Conservation (phyloP, 2,888 invertebrate genomes). For the Eledona agricola region DNA sequence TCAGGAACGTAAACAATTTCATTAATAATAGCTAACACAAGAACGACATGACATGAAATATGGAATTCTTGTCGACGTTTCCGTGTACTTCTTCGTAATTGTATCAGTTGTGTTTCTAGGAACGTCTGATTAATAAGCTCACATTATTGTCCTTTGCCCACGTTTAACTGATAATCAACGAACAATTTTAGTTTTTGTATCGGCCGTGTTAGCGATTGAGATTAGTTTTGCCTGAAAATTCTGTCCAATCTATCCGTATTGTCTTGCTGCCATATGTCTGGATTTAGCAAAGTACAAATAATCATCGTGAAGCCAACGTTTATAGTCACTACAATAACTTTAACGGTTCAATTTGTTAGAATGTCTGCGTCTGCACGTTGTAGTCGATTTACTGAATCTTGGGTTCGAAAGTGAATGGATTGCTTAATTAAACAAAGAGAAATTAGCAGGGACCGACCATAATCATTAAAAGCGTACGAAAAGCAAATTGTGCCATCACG, state of each 20-base stretch:
- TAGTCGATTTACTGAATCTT: conserved; percentile 18
- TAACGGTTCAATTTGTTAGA: conserved; percentile 51
- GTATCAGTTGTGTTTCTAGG: too few relatives aligned
- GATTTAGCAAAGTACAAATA: conserved; percentile 52
- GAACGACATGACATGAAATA: too few relatives aligned
- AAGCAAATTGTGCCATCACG: too few relatives aligned
- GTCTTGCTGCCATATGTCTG: conserved; percentile 47
- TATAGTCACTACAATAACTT: conserved; percentile 48
- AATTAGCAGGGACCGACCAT: too few relatives aligned
- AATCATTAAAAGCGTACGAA: too few relatives aligned
- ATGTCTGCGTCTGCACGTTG: conserved; percentile 24
- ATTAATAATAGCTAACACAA: conserved; percentile 11
- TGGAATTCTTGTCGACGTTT: too few relatives aligned
- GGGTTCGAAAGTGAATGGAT: conserved; percentile 9
- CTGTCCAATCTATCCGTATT: conserved; percentile 44
- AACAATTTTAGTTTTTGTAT: too few relatives aligned
- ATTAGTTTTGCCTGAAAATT: conserved; percentile 5
- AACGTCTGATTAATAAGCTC: too few relatives aligned
- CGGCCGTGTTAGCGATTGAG: neutral
- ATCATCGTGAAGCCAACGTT: conserved; percentile 50
- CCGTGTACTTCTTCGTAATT: too few relatives aligned
- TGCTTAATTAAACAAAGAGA: conserved; percentile 5
- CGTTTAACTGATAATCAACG: too few relatives aligned
- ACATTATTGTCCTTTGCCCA: too few relatives aligned
- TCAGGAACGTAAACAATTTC: conserved; percentile 11